Evolutionary conservation across 2,113 vertebrate species (phyloP), one percentile per base, ranked within the genome.

Genomic region (Taurulus bubalis): DNA sequence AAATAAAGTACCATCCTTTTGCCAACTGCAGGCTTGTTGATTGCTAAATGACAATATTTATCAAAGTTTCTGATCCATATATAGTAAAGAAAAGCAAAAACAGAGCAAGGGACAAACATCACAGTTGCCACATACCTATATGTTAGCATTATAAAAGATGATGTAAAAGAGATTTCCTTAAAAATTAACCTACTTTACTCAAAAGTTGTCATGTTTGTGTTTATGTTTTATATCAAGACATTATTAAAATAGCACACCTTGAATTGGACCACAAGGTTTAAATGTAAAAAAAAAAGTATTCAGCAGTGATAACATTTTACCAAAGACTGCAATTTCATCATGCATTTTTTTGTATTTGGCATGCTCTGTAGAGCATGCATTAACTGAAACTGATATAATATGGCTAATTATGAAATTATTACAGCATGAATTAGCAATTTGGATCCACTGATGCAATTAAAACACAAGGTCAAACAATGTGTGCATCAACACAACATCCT

Each of bases 401-500:
- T 8, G 18, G 16, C 22, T 75, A 65, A 32, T 75, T 59, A 83
- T 78, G 49, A 71, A 42, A 53, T 45, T 55, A 69, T 65, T 32
- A 59, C 30, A 63, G 58, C 69, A 74, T 32, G 2, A 18, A 65
- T 30, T 42, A 14, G 36, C 38, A 63, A 32, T 76, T 77, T 66
- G 59, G 66, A 87, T 47, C 74, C 65, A 49, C 18, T 58, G 38
- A 68, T 78, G 24, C 24, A 67, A 75, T 36, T 16, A 65, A 62
- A 74, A 77, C 15, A 70, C 63, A 88, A 75, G 76, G 79, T 83
- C 75, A 73, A 49, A 73, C 40, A 71, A 75, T 47, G 34, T 49
- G 22, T 68, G 3, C 59, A 63, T 78, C 14, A 38, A 34, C 22
- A 62, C 63, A 28, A 22, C 34, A 56, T 36, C 34, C 75, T 38